Percentiles rank a stretch among this genome's conserved stretches.
Conservation (phyloP, 2,113 vertebrate species). For the Pelodiscus sinensis region DNA sequence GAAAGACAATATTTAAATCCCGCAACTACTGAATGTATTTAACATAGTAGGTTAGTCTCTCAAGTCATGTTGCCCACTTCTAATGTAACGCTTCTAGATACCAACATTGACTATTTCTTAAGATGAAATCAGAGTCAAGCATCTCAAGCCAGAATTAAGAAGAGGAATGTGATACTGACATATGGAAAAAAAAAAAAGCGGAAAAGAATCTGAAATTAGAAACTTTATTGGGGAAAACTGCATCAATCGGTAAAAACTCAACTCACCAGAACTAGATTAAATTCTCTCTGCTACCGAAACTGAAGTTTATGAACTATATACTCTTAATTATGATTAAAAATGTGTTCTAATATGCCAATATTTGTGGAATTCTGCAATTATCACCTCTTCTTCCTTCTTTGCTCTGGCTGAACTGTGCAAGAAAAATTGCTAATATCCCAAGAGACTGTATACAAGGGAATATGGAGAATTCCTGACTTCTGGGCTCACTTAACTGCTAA, state of each 20-base stretch:
- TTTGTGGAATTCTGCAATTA: neutral
- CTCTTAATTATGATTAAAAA: neutral
- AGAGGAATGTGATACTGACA: neutral
- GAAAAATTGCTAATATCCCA: constrained; percentile 3
- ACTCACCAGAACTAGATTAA: neutral
- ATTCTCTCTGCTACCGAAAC: neutral
- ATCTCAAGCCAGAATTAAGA: neutral
- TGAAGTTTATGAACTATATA: neutral
- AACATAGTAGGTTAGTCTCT: neutral
- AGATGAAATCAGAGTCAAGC: neutral
- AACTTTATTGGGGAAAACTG: neutral
- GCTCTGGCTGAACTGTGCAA: neutral
- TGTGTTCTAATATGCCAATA: accelerated
- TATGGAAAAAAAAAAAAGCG: neutral
- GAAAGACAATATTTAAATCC: neutral
- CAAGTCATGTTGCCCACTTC: neutral
- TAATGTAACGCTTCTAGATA: neutral
- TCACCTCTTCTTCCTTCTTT: neutral
- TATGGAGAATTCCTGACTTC: neutral
- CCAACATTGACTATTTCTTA: neutral
- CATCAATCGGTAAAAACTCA: neutral
- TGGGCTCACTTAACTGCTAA: neutral
- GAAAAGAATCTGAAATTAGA: neutral
- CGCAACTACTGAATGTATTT: constrained; percentile 17
- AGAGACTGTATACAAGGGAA: neutral